Percentiles rank a stretch among this genome's conserved stretches.
phyloP scores from a whole-genome alignment of 2,888 invertebrate genomes.

The Isotomurus palustris region DNA sequence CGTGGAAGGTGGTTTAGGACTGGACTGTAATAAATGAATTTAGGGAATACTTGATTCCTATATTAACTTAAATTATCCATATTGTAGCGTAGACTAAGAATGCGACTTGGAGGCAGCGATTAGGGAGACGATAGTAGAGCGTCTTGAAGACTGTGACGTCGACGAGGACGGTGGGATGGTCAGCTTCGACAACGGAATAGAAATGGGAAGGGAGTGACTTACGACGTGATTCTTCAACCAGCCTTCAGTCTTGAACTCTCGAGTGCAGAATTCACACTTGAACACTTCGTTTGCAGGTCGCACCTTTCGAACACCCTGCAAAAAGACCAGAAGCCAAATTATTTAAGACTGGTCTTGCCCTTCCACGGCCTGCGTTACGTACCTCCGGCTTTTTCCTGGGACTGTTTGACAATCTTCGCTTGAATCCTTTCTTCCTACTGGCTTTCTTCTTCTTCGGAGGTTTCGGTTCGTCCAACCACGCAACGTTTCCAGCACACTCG shows the following conservation, averaged over 20 bases:
- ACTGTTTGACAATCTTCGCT: conserved; percentile 40
- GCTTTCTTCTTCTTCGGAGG: conserved; percentile 24
- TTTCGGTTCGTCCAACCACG: conserved; percentile 36
- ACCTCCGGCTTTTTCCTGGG: conserved; percentile 27
- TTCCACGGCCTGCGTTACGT: too few species aligned
- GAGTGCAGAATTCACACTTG: conserved; percentile 45
- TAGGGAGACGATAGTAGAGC: conserved; percentile 1
- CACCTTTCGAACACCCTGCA: conserved; percentile 25
- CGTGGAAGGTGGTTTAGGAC: too few species aligned
- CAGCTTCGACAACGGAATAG: conserved; percentile 44
- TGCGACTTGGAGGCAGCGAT: too few species aligned
- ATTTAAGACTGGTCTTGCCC: too few species aligned
- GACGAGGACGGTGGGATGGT: conserved; percentile 45
- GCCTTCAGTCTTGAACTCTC: conserved; percentile 46
- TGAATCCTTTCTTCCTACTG: conserved; percentile 41
- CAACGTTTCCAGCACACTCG: conserved; percentile 44
- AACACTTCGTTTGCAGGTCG: conserved; percentile 41
- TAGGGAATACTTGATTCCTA: too few species aligned
- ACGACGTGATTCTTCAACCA: conserved; percentile 44
- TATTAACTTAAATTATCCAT: too few species aligned
- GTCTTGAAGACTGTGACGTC: conserved; percentile 25
- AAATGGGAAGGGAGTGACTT: conserved; percentile 43
- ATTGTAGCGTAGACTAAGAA: too few species aligned
- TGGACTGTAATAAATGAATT: too few species aligned
- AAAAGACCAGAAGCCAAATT: too few species aligned